Percentiles rank a stretch among this genome's conserved stretches.
Evolutionary conservation across 2,888 invertebrate species (phyloP).

Genomic region (Eupithecia centaureata): DNA sequence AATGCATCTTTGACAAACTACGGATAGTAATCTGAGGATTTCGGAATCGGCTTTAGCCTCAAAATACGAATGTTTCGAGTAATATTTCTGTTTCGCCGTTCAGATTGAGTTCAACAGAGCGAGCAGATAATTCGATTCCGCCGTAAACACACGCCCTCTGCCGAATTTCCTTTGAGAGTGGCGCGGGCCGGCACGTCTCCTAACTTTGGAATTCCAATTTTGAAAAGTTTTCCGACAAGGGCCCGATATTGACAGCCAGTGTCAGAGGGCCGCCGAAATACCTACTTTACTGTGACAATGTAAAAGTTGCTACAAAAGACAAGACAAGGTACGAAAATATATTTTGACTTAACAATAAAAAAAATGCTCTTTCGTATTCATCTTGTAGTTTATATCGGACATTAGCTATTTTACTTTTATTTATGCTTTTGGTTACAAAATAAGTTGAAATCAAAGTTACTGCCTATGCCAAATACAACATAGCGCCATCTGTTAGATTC

Average conservation of each 20-base stretch:
- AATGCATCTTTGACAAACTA: background rate
- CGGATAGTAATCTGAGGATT: background rate
- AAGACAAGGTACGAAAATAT: background rate
- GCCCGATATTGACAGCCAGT: slow-evolving; percentile 78
- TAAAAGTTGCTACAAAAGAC: background rate
- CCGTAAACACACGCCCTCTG: slow-evolving; percentile 77
- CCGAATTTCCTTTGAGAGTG: slow-evolving; percentile 83
- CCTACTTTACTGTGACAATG: slow-evolving; percentile 48
- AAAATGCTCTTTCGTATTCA: background rate
- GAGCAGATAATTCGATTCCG: slow-evolving; percentile 78
- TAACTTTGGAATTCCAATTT: slow-evolving; percentile 83
- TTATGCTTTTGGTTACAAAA: background rate
- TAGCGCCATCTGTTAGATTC: slow-evolving; percentile 47
- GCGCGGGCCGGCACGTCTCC: slow-evolving; percentile 78
- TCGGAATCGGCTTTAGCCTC: background rate
- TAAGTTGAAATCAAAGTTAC: background rate
- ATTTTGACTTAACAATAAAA: background rate
- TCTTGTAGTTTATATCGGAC: too few species aligned
- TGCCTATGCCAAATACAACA: background rate
- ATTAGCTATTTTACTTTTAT: too few species aligned
- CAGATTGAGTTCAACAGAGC: slow-evolving; percentile 41
- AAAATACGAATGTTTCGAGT: slow-evolving; percentile 5
- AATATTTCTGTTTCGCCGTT: slow-evolving; percentile 4
- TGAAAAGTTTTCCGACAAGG: slow-evolving; percentile 82
- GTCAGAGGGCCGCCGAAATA: slow-evolving; percentile 70